These are phyloP conservation scores for Eueremaeus valkanovi DNA, from an alignment of 2,888 invertebrate genomes.

Conservation along the genomic window DNA sequence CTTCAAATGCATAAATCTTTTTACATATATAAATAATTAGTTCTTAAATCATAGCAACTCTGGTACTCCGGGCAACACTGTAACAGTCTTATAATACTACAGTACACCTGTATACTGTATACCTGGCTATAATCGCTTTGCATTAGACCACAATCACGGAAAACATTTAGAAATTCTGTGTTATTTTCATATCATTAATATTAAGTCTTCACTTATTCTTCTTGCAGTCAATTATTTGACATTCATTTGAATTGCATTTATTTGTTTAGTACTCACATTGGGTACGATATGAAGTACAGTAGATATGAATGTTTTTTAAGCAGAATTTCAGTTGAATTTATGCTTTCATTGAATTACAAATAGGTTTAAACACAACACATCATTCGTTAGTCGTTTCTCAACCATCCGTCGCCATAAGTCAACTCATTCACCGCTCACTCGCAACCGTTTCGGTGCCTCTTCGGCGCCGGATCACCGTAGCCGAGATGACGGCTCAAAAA, in stretches of 20 bases:
- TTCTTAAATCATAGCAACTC: too few relatives aligned
- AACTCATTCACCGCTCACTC: slow-evolving; percentile 55
- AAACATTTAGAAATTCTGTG: background rate
- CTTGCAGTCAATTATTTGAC: too few relatives aligned
- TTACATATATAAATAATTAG: too few relatives aligned
- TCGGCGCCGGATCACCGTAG: slow-evolving; percentile 44
- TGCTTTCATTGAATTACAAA: background rate
- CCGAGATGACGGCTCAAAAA: slow-evolving; percentile 44
- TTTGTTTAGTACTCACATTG: too few relatives aligned
- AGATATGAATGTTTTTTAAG: too few relatives aligned
- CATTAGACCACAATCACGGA: background rate
- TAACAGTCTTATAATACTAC: too few relatives aligned
- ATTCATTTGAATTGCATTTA: too few relatives aligned
- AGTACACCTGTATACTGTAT: background rate
- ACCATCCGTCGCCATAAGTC: slow-evolving; percentile 65
- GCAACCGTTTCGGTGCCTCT: slow-evolving; percentile 52
- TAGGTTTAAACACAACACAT: slow-evolving; percentile 88
- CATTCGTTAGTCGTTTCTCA: slow-evolving; percentile 84
- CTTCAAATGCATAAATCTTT: too few relatives aligned
- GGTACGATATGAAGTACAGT: too few relatives aligned
- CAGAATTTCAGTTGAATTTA: too few relatives aligned
- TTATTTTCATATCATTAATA: background rate
- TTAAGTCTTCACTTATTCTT: background rate
- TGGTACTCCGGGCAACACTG: too few relatives aligned
- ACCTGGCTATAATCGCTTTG: background rate